phyloP scores from a whole-genome alignment of 2,113 vertebrate genomes.

The Anas platyrhynchos region DNA sequence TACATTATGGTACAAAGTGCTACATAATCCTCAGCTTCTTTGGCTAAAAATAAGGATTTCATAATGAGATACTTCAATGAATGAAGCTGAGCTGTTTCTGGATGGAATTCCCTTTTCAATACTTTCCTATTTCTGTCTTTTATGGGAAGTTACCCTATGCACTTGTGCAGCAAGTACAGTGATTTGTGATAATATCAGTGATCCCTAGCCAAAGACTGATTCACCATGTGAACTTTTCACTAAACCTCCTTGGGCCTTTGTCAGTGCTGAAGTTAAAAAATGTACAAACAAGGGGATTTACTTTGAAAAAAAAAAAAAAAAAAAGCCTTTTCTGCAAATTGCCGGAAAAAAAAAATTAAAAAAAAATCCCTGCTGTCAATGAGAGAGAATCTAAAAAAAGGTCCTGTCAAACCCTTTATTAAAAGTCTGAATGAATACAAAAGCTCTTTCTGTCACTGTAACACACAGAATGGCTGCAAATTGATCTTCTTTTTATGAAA shows the following conservation, averaged over 20 bases:
- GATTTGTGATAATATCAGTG: background rate
- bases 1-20: background rate
- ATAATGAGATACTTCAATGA: rapidly evolving
- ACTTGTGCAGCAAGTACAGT: background rate
- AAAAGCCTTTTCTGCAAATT: background rate
- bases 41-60: background rate
- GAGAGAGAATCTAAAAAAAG: background rate
- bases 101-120: background rate
- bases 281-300: background rate
- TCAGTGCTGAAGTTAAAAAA: background rate
- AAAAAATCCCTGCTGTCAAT: background rate
- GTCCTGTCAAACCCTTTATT: background rate
- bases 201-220: background rate
- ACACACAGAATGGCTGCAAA: background rate
- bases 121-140: background rate
- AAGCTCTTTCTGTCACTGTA: background rate
- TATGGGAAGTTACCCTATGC: background rate
- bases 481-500: background rate
- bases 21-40: rapidly evolving
- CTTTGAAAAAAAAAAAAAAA: background rate
- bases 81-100: background rate
- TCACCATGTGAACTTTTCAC: background rate
- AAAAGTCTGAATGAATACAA: background rate
- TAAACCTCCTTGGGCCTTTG: background rate
- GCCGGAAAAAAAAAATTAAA: background rate